Evolutionary conservation across 2,797 vertebrate species (phyloP).

Genomic region (Champsocephalus esox): DNA sequence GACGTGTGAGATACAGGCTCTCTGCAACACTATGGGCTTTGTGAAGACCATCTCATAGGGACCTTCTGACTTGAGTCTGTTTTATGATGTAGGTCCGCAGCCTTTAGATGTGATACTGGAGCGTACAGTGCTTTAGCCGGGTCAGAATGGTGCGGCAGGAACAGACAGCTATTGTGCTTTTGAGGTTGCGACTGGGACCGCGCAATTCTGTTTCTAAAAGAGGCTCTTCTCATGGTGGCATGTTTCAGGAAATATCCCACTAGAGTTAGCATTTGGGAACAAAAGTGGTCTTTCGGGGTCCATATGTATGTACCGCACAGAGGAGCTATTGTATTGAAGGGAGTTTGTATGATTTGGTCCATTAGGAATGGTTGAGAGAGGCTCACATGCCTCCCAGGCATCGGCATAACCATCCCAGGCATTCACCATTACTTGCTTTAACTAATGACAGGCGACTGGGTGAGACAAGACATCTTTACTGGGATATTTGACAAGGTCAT

Average conservation of each 20-base stretch:
- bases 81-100: slow-evolving; percentile 62
- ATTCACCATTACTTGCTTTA: slow-evolving; percentile 78
- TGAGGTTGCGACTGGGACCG: slow-evolving; percentile 59
- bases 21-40: slow-evolving; percentile 59
- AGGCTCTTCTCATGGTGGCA: slow-evolving; percentile 73
- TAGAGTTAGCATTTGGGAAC: slow-evolving; percentile 78
- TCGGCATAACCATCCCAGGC: slow-evolving; percentile 77
- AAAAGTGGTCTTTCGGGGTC: slow-evolving; percentile 82
- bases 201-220: slow-evolving; percentile 73
- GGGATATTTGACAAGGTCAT: slow-evolving; percentile 76
- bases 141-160: slow-evolving; percentile 50
- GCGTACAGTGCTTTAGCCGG: slow-evolving; percentile 48
- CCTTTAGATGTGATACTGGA: slow-evolving; percentile 57
- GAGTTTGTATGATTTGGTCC: slow-evolving; percentile 79
- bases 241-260: slow-evolving; percentile 76
- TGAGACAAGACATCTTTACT: slow-evolving; percentile 76
- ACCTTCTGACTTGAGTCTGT: slow-evolving; percentile 42
- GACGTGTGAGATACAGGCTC: slow-evolving; percentile 28
- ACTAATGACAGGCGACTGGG: slow-evolving; percentile 72
- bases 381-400: slow-evolving; percentile 75
- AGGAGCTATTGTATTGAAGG: slow-evolving; percentile 71
- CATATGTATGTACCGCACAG: slow-evolving; percentile 72
- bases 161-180: slow-evolving; percentile 83
- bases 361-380: slow-evolving; percentile 76
- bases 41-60: slow-evolving; percentile 27